Base-by-base conservation (phyloP, 1,140 invertebrate genomes). In the Odontomachus brunneus region DNA sequence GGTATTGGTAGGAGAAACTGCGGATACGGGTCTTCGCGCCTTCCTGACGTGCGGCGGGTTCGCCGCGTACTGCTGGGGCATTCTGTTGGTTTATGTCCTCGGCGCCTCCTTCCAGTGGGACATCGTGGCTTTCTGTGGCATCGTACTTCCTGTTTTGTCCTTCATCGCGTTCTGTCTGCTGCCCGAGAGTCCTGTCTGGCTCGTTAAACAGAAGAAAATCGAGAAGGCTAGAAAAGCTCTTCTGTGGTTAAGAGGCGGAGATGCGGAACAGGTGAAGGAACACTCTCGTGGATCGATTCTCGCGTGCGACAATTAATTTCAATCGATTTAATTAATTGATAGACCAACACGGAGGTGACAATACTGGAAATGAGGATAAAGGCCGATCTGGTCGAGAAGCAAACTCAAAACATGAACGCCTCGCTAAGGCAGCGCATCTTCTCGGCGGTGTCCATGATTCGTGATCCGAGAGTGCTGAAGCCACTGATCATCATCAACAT, bases 151-250 rank as follows among this genome's bases (percentile, higher is more conserved):
- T 0, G 44, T 93, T 0, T 33, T 96, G 22, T 94, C 96, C 0
- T 91, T 96, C 19, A 72, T 95, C 1, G 94, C 95, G 12, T 92
- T 97, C 7, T 95, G 95, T 76, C 93, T 96, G 60, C 94, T 97
- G 48, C 97, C 97, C 0, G 97, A 97, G 90, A 96, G 96, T 78
- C 97, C 97, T 1, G 95, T 95, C 2, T 97, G 96, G 97, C 92
- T 97, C 5, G 93, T 96, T 0, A 94, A 95, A 29, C 94, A 95
- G 75, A 95, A 95, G 5, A 94, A 95, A 62, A 94, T 95, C 51
- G 94, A 96, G 7, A 94, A 96, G 11, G 97, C 97, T 0, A 95
- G 95, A 87, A 94, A 95, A 74, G 95, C 96, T 0, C 93, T 97
- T 66, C 91, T 95, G 22, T 96, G 96, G 94, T 92, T 97, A 3